Base-by-base conservation (phyloP, 2,888 invertebrate genomes). In the Philereme vetulata region DNA sequence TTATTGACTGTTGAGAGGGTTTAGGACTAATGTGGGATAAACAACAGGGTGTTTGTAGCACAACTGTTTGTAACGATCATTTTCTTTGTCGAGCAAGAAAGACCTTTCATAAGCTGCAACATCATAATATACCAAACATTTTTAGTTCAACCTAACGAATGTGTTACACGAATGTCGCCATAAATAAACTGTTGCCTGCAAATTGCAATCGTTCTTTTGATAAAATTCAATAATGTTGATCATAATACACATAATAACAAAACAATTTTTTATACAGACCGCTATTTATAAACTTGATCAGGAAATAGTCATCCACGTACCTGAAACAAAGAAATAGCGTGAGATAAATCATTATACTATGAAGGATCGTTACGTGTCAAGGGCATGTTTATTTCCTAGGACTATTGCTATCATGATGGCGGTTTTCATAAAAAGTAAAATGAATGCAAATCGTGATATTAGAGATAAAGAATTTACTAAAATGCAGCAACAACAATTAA, bases 1-100 rank as follows among this genome's bases (percentile, higher is more conserved):
- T 75, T 74, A 77, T 65, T 59, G 67, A 40, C 62, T 61, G 67
- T 75, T 59, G 62, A 60, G 46, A 55, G 35, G 60, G 60, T 63
- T 50, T 49, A 35, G 58, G 48, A 46, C 46, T 34, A 59, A 58
- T 55, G 53, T n/a, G 45, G 56, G 59, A 56, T 57, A 62, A 65
- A 64, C 58, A 60, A 49, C 62, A 48, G 50, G 56, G 51, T 51
- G 45, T 48, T 45, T 51, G 55, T 54, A 48, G n/a, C 55, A 33
- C 47, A 55, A 50, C 49, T 56, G 45, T 33, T 61, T 44, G 40
- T 56, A 11, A 52, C 54, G 51, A 6, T 7, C 44, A 33, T 49
- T 46, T 47, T 38, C 59, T 10, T 43, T 32, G 40, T 55, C 43
- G 21, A 21, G 21, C 21, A 1, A 21, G 21, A 21, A 34, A 6